These are phyloP conservation scores for Trypoxylus dichotomus DNA, from an alignment of 1,140 invertebrate species.

Conservation along the genomic window DNA sequence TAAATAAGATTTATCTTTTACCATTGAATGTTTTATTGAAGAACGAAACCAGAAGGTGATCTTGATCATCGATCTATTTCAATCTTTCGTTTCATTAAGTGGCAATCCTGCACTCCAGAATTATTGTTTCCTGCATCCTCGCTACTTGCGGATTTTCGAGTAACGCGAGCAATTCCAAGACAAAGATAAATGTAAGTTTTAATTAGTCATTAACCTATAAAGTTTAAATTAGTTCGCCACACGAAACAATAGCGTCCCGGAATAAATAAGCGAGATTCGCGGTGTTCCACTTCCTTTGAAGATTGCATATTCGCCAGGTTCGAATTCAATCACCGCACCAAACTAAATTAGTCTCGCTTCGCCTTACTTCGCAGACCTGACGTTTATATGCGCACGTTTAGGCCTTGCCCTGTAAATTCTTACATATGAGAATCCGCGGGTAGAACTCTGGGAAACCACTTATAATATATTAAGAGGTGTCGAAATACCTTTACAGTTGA, in stretches of 20 bases:
- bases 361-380: not conserved
- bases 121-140: not conserved
- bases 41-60: too few species aligned
- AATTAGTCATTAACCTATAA: constrained; percentile 18
- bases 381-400: not conserved
- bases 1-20: too few species aligned
- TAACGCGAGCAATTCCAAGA: not conserved
- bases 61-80: too few species aligned
- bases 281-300: constrained; percentile 7
- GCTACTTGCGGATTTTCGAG: not conserved
- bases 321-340: constrained; percentile 18
- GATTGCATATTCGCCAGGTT: not conserved
- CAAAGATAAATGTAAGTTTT: constrained; percentile 5
- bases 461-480: not conserved
- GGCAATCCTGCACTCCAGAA: not conserved
- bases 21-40: too few species aligned
- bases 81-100: not conserved
- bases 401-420: not conserved
- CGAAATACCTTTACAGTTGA: not conserved
- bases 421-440: not conserved
- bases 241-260: not conserved
- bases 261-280: constrained; percentile 9
- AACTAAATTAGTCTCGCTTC: not conserved
- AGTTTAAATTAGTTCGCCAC: constrained; percentile 13
- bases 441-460: not conserved